A percentile compares a stretch with the other conserved stretches of the same genome.
These are phyloP conservation scores for Himalopsyche anomala DNA, from an alignment of 2,888 invertebrate genomes.

Conservation along the genomic window DNA sequence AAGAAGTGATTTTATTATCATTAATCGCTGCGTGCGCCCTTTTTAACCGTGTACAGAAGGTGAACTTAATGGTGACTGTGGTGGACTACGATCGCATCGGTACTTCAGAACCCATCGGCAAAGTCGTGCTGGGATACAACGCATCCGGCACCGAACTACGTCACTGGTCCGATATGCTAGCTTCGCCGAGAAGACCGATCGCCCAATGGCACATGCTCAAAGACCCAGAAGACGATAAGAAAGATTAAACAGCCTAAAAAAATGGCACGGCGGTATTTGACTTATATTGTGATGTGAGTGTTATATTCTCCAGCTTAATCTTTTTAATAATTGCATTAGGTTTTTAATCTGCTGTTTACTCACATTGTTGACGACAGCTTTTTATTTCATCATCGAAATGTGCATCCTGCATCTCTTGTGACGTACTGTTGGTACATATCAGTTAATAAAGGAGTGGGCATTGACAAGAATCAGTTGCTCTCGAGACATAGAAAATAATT, in stretches of 20 bases:
- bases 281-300: constrained; percentile 44
- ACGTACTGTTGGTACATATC: too few species aligned
- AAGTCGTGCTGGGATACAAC: constrained; percentile 97
- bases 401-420: too few species aligned
- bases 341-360: too few species aligned
- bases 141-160: constrained; percentile 98
- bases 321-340: too few species aligned
- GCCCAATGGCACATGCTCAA: constrained; percentile 99
- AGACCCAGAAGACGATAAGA: constrained; percentile 96
- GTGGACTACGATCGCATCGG: constrained; percentile 99
- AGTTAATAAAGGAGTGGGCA: too few species aligned
- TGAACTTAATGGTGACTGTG: constrained; percentile 98
- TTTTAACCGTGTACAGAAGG: constrained; percentile 86
- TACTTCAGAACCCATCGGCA: constrained; percentile 99
- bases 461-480: too few species aligned
- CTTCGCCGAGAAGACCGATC: constrained; percentile 98
- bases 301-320: background rate
- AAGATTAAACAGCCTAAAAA: constrained; percentile 77
- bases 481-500: too few species aligned
- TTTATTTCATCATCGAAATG: too few species aligned
- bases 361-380: too few species aligned
- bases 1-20: background rate
- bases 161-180: constrained; percentile 99
- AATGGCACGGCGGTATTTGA: constrained; percentile 39
- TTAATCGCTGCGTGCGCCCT: constrained; percentile 33